These are phyloP conservation scores for Perognathus longimembris DNA, from an alignment of 2,113 vertebrate genomes.

Conservation along the genomic window DNA sequence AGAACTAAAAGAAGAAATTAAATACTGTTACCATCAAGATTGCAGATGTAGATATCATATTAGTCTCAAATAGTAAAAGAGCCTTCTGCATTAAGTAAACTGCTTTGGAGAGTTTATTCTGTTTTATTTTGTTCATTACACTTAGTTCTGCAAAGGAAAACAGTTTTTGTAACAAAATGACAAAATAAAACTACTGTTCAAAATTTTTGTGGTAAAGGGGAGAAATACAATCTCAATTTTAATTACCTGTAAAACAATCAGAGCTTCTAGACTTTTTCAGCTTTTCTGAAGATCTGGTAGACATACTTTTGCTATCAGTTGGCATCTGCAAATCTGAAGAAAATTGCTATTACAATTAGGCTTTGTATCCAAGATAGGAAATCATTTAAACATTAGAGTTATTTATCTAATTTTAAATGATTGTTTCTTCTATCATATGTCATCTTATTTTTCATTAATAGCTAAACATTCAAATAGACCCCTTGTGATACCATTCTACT, in stretches of 20 bases:
- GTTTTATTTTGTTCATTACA: conserved; percentile 91
- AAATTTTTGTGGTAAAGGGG: not conserved
- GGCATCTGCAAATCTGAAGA: conserved; percentile 74
- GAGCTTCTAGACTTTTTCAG: conserved; percentile 27
- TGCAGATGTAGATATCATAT: conserved; percentile 74
- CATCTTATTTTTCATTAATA: conserved; percentile 17
- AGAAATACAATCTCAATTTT: not conserved
- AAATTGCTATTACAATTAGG: not conserved
- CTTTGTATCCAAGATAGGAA: conserved; percentile 19
- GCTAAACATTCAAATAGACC: conserved; percentile 48
- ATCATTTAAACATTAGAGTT: conserved; percentile 41
- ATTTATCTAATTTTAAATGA: conserved; percentile 5
- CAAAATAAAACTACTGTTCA: conserved; percentile 30
- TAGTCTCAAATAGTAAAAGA: conserved; percentile 83
- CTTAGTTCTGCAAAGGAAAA: conserved; percentile 86
- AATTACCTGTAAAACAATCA: conserved; percentile 85
- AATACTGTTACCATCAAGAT: conserved; percentile 90
- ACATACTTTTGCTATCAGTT: conserved; percentile 34
- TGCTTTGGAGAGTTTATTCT: conserved; percentile 93
- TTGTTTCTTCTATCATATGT: not conserved
- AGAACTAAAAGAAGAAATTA: conserved; percentile 20
- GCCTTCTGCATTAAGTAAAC: conserved; percentile 94
- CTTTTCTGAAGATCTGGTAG: conserved; percentile 68
- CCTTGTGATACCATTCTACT: not conserved
- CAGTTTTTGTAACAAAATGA: conserved; percentile 61